Percentiles rank a stretch among this genome's conserved stretches.
Evolutionary conservation across 2,113 vertebrate genomes (phyloP).

Genomic region (Oxygymnocypris stewartii): DNA sequence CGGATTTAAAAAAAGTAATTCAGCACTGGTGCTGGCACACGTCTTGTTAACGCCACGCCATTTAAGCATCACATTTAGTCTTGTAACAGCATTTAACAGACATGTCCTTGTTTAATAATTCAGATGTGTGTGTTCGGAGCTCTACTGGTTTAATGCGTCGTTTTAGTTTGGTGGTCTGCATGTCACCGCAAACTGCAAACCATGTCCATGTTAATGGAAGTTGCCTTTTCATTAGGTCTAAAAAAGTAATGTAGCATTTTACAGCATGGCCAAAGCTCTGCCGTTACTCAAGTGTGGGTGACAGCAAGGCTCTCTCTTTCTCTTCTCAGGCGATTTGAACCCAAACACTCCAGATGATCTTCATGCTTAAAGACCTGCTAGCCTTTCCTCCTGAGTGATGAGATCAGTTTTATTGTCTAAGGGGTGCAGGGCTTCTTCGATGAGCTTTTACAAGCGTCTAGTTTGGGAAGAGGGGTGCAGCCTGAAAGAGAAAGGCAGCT

Average conservation of each 20-base stretch:
- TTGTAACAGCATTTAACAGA: not conserved
- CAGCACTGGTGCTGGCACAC: no score
- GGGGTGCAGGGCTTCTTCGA: conserved; percentile 32
- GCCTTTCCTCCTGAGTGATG: conserved; percentile 36
- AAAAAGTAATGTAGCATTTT: conserved; percentile 59
- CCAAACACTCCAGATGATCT: conserved; percentile 43
- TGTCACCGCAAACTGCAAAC: conserved; percentile 16
- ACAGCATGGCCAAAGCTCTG: conserved; percentile 31
- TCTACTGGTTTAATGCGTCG: conserved; percentile 21
- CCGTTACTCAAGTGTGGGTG: conserved; percentile 40
- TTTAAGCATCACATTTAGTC: not conserved
- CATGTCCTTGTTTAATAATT: not conserved
- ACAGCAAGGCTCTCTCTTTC: conserved; percentile 22
- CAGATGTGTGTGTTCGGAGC: conserved; percentile 9
- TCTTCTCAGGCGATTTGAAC: conserved; percentile 17
- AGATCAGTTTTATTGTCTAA: conserved; percentile 44
- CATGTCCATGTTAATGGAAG: conserved; percentile 33
- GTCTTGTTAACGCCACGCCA: not conserved
- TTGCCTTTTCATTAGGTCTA: conserved; percentile 52
- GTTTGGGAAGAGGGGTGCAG: conserved; percentile 39
- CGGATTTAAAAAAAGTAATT: no score
- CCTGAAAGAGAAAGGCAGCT: conserved; percentile 42
- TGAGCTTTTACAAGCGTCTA: conserved; percentile 52
- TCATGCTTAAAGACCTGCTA: conserved; percentile 28
- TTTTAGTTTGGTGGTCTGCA: conserved; percentile 36